Conservation (phyloP, 2,888 invertebrate genomes). For the Galeopsomyia nigrocyanea region DNA sequence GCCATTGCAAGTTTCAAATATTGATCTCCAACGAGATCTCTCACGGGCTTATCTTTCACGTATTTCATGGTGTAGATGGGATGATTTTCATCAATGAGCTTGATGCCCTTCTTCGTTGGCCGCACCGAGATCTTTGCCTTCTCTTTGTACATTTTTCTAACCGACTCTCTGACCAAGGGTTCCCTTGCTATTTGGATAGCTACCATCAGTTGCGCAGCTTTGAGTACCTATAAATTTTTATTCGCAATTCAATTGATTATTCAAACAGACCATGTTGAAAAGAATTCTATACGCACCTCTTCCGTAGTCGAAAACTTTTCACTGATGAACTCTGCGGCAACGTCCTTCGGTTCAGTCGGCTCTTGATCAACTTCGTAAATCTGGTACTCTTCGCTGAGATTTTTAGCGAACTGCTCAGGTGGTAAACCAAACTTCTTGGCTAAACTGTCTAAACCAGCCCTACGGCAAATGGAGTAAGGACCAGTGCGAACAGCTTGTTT, state of each 20-base stretch:
- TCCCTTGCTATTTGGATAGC: slow-evolving; percentile 94
- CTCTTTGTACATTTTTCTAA: slow-evolving; percentile 90
- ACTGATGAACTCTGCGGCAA: slow-evolving; percentile 80
- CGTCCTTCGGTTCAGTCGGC: slow-evolving; percentile 83
- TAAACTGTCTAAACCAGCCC: slow-evolving; percentile 86
- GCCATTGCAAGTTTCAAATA: slow-evolving; percentile 87
- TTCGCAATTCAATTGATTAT: neutral
- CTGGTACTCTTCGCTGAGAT: slow-evolving; percentile 95
- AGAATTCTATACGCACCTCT: slow-evolving; percentile 72
- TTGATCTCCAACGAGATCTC: slow-evolving; percentile 90
- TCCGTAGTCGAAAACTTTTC: slow-evolving; percentile 72
- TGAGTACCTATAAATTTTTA: slow-evolving; percentile 68
- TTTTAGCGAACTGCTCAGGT: slow-evolving; percentile 96
- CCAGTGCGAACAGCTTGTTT: slow-evolving; percentile 89
- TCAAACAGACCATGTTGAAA: neutral
- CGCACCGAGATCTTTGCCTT: slow-evolving; percentile 84
- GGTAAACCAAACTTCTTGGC: slow-evolving; percentile 93
- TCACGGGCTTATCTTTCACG: slow-evolving; percentile 91
- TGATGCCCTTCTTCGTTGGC: slow-evolving; percentile 92
- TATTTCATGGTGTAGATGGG: slow-evolving; percentile 90
- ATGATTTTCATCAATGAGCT: slow-evolving; percentile 97
- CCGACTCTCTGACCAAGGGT: slow-evolving; percentile 87
- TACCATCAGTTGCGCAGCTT: slow-evolving; percentile 94
- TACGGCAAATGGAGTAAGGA: slow-evolving; percentile 88
- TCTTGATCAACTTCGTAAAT: slow-evolving; percentile 96